Percentiles rank a stretch among this genome's conserved stretches.
Conservation (phyloP, 2,113 vertebrate species). For the Tiliqua scincoides region DNA sequence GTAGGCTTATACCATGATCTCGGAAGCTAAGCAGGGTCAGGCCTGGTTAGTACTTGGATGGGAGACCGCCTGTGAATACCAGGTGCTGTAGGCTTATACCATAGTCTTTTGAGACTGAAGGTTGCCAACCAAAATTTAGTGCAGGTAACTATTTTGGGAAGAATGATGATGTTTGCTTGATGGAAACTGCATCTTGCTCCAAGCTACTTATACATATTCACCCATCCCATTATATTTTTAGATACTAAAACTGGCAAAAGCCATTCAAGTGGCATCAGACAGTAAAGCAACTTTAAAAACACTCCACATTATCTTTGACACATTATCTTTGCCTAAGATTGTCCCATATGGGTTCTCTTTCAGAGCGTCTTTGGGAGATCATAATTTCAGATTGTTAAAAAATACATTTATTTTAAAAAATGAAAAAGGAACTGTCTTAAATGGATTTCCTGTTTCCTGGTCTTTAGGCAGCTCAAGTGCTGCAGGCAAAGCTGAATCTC, state of each 20-base stretch:
- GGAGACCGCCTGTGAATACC: too few species aligned
- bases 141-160: not conserved
- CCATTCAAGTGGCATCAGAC: not conserved
- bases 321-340: slow-evolving; percentile 25
- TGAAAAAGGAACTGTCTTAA: slow-evolving; percentile 22
- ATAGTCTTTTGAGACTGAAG: too few species aligned
- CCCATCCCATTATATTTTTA: not conserved
- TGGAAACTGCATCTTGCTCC: not conserved
- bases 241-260: not conserved
- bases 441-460: slow-evolving; percentile 49
- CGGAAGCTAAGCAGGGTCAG: too few species aligned
- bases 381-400: slow-evolving; percentile 34
- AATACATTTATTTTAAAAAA: slow-evolving; percentile 10
- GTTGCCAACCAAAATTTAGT: too few species aligned
- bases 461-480: slow-evolving; percentile 47
- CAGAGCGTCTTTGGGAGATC: slow-evolving; percentile 20
- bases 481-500: slow-evolving; percentile 61
- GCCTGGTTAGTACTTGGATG: too few species aligned
- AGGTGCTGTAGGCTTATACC: too few species aligned
- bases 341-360: not conserved
- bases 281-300: not conserved
- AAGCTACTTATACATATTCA: not conserved
- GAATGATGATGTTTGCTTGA: not conserved
- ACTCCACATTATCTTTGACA: not conserved
- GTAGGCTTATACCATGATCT: too few species aligned